These are phyloP conservation scores for Leptopilina drosophilae DNA, from an alignment of 2,888 invertebrate species.

Conservation along the genomic window DNA sequence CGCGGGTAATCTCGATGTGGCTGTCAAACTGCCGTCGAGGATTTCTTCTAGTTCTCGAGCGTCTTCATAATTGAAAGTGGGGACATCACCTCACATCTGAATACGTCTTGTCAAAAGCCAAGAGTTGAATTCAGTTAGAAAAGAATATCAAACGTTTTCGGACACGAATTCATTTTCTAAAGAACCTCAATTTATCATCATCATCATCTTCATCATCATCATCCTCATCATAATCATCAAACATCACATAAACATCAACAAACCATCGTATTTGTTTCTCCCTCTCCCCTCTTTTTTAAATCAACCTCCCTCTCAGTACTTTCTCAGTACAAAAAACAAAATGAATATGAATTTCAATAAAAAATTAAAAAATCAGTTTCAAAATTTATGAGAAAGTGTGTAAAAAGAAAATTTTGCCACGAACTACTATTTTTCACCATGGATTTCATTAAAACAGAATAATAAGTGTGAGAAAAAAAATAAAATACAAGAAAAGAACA, in stretches of 20 bases:
- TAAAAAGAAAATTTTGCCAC: too few relatives aligned
- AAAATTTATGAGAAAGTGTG: too few relatives aligned
- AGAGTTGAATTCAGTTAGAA: slow-evolving; percentile 65
- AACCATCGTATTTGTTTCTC: too few relatives aligned
- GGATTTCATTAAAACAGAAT: too few relatives aligned
- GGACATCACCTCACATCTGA: slow-evolving; percentile 57
- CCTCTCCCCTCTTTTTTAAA: too few relatives aligned
- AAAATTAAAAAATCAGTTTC: too few relatives aligned
- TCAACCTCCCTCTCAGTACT: too few relatives aligned
- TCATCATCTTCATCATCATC: background rate
- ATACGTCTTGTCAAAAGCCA: slow-evolving; percentile 60
- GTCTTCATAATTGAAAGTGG: slow-evolving; percentile 53
- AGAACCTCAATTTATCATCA: background rate
- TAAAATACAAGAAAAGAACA: background rate
- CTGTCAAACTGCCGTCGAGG: slow-evolving; percentile 51
- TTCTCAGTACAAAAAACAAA: too few relatives aligned
- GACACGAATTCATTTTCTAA: slow-evolving; percentile 57
- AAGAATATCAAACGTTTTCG: slow-evolving; percentile 69
- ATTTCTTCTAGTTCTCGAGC: slow-evolving; percentile 47
- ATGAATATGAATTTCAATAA: too few relatives aligned
- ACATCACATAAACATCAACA: background rate
- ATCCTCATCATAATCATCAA: background rate
- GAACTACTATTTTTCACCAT: too few relatives aligned
- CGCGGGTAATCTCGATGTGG: slow-evolving; percentile 51
- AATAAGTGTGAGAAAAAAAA: background rate